A percentile compares a stretch with the other conserved stretches of the same genome.
Evolutionary conservation across 2,888 invertebrate species (phyloP).

Genomic region (Limnephilus lunatus): DNA sequence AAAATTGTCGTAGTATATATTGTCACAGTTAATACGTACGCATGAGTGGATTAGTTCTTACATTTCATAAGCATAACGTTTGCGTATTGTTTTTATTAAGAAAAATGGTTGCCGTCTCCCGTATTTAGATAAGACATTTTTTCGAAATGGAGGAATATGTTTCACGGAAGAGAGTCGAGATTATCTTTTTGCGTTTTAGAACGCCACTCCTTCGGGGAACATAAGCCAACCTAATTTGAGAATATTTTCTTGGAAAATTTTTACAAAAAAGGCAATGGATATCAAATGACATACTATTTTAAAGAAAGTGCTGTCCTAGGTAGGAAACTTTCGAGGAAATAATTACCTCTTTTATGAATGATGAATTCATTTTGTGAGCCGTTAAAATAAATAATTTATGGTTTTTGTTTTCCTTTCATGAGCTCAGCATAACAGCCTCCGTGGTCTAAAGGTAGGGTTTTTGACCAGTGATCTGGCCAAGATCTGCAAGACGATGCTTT

Average conservation of each 20-base stretch:
- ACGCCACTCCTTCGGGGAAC: neutral
- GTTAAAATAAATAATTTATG: neutral
- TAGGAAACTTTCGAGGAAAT: too few species aligned
- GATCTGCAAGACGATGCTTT: too few species aligned
- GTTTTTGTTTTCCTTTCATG: too few species aligned
- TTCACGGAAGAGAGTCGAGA: conserved; percentile 29
- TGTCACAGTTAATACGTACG: too few species aligned
- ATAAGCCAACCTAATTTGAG: neutral
- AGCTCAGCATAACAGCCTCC: too few species aligned
- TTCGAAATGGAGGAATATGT: conserved; percentile 17
- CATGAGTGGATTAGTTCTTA: too few species aligned
- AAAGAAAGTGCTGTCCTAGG: neutral
- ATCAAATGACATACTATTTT: neutral
- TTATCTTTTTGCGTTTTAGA: conserved; percentile 28
- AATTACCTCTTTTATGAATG: neutral
- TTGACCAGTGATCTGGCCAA: too few species aligned
- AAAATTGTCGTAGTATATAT: too few species aligned
- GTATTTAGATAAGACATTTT: neutral
- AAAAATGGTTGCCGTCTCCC: neutral
- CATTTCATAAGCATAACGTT: too few species aligned
- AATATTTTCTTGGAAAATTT: neutral
- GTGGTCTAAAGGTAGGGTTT: too few species aligned
- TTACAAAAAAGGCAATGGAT: neutral
- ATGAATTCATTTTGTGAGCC: neutral
- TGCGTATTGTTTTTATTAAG: neutral